phyloP scores from a whole-genome alignment of 2,113 vertebrate genomes.

The Hippoglossus stenolepis region DNA sequence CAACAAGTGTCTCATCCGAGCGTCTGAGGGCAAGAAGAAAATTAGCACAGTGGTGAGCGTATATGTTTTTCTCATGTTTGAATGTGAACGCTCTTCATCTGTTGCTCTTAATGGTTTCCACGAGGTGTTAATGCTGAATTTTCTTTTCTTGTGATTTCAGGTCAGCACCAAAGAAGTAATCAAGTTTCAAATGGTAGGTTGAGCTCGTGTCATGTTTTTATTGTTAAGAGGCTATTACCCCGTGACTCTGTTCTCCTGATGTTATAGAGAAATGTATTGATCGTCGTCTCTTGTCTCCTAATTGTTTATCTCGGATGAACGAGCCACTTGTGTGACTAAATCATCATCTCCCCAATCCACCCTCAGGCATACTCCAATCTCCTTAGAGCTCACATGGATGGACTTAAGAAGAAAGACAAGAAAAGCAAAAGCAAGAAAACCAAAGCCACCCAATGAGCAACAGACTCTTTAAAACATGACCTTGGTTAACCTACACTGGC shows the following conservation, averaged over 20 bases:
- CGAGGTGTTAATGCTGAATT: not conserved
- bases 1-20: constrained; percentile 97
- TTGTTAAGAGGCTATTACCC: not conserved
- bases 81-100: not conserved
- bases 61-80: not conserved
- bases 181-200: constrained; percentile 98
- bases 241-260: not conserved
- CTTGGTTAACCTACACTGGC: constrained; percentile 50
- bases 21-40: constrained; percentile 96
- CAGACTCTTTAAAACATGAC: constrained; percentile 52
- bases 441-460: constrained; percentile 93
- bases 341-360: not conserved
- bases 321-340: not conserved
- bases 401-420: constrained; percentile 99
- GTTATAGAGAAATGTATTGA: not conserved
- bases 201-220: not conserved
- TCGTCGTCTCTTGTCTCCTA: not conserved
- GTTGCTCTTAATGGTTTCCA: not conserved
- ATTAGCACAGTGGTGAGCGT: constrained; percentile 96
- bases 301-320: not conserved
- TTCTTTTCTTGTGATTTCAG: constrained; percentile 74
- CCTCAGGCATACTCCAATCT: constrained; percentile 96
- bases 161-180: constrained; percentile 99
- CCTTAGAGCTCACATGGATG: constrained; percentile 97
- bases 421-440: constrained; percentile 99